Conservation (phyloP, 2,888 invertebrate species). For the Tenthredo amoena region DNA sequence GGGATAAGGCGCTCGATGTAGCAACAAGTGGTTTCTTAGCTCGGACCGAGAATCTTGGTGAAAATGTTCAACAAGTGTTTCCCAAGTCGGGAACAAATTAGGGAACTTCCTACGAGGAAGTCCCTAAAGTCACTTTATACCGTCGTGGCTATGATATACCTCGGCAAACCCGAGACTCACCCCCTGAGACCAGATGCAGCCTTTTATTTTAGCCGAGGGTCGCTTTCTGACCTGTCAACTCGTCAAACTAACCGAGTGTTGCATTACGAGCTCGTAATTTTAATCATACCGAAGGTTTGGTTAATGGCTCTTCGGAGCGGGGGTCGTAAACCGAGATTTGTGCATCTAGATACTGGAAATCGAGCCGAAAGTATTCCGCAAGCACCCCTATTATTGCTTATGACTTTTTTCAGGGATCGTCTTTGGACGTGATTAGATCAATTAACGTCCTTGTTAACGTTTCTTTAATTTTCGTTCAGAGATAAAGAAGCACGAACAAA, state of each 20-base stretch:
- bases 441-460: neutral
- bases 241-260: constrained; percentile 35
- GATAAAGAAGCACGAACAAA: neutral
- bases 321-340: neutral
- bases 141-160: neutral
- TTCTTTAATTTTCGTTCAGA: neutral
- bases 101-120: constrained; percentile 46
- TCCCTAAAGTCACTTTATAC: constrained; percentile 45
- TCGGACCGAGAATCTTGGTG: constrained; percentile 42
- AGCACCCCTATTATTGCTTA: too few relatives aligned
- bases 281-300: neutral
- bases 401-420: too few relatives aligned
- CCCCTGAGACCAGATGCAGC: constrained; percentile 5
- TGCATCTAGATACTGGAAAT: neutral
- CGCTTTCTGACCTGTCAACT: constrained; percentile 10
- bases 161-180: neutral
- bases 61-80: constrained; percentile 74
- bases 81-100: constrained; percentile 42
- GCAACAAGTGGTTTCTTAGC: constrained; percentile 78
- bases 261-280: constrained; percentile 24
- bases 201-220: constrained; percentile 15
- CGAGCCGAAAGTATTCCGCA: neutral
- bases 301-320: neutral
- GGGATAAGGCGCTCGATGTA: neutral
- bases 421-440: too few relatives aligned